A percentile compares a stretch with the other conserved stretches of the same genome.
These are phyloP conservation scores for Mormoops blainvillei DNA, from an alignment of 2,113 vertebrate genomes.

Conservation along the genomic window DNA sequence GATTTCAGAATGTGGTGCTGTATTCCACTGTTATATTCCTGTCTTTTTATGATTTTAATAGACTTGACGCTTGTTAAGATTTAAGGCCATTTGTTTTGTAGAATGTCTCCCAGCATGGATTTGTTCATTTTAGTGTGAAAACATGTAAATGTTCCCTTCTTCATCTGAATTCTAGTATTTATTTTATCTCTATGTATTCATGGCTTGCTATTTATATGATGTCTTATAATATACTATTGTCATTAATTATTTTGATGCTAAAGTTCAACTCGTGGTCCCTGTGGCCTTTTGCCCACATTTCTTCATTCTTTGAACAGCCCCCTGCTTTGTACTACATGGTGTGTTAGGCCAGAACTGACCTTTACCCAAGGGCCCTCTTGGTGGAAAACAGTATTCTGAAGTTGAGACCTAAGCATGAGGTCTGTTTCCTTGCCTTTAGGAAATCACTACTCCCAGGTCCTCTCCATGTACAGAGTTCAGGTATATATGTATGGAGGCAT, in stretches of 20 bases:
- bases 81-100: not conserved
- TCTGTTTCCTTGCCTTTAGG: not conserved
- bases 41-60: not conserved
- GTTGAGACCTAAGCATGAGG: not conserved
- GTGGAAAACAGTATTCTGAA: not conserved
- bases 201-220: not conserved
- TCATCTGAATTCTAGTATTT: not conserved
- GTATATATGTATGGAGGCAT: not conserved
- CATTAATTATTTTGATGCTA: not conserved
- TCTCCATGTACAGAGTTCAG: too few species aligned
- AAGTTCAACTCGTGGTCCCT: not conserved
- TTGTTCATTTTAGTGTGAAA: not conserved
- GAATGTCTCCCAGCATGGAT: not conserved
- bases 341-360: not conserved
- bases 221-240: not conserved
- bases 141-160: too few species aligned
- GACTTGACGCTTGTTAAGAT: not conserved
- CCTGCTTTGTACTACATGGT: not conserved
- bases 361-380: not conserved
- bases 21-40: accelerated
- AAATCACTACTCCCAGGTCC: not conserved
- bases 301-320: not conserved
- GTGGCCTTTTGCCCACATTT: not conserved
- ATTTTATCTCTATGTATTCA: not conserved
- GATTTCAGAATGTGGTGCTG: not conserved